These are phyloP conservation scores for Drosophila nebulosa DNA, from an alignment of 1,140 invertebrate species.

Conservation along the genomic window DNA sequence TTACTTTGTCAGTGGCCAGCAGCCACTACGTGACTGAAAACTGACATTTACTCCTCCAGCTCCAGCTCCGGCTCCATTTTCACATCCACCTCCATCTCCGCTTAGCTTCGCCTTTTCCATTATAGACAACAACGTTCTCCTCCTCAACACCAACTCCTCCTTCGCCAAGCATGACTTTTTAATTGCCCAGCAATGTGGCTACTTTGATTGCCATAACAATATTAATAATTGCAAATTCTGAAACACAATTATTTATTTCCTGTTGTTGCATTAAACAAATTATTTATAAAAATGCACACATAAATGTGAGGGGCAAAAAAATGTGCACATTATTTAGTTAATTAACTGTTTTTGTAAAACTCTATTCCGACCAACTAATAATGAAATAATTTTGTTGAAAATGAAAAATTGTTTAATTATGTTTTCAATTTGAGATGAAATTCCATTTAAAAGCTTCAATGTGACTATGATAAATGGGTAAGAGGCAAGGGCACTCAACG, in stretches of 20 bases:
- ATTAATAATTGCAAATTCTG: constrained; percentile 55
- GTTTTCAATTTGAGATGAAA: neutral
- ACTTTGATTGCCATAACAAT: constrained; percentile 58
- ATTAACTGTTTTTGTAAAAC: neutral
- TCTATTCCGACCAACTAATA: neutral
- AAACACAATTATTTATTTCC: neutral
- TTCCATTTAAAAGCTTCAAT: too few relatives aligned
- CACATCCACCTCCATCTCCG: too few relatives aligned
- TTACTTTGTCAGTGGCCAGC: constrained; percentile 59
- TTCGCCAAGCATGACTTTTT: neutral
- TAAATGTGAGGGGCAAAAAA: neutral
- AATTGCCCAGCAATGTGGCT: constrained; percentile 36
- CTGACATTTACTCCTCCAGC: neutral
- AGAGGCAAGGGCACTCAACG: too few relatives aligned
- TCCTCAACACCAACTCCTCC: neutral
- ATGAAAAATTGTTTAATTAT: neutral
- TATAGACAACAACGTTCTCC: neutral
- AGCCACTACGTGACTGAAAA: constrained; percentile 50
- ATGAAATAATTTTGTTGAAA: neutral
- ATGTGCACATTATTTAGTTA: neutral
- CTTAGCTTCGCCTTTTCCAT: neutral
- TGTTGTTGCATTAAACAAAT: neutral
- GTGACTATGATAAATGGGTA: too few relatives aligned
- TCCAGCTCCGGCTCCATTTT: too few relatives aligned
- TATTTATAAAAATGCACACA: neutral